Evolutionary conservation across 53 echinoderm and acorn worm species (phyloP), one percentile per base, ranked within the genome.

Genomic region (Holothuria scabra): DNA sequence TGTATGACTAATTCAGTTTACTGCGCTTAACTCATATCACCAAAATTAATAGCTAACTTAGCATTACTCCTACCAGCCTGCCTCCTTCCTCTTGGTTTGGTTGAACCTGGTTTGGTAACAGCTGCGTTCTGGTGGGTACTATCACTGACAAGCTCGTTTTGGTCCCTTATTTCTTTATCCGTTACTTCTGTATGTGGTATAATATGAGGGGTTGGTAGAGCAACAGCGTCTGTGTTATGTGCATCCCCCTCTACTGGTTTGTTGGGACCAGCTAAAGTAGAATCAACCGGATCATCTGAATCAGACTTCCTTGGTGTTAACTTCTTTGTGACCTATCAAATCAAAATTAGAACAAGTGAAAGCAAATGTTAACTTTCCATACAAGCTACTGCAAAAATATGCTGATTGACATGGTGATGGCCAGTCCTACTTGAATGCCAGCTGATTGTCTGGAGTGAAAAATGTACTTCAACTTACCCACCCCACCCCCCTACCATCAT

Each of bases 31-130:
- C 48, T 13, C 48, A 8, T 48, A 48, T 61, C 80, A 26, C 81
- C 81, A 62, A 81, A 81, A 62, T 81, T 81, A 24, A 81, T 81
- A n/a, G 81, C 81, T 12, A 81, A 35, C 30, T 81, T 81, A 25
- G 81, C 81, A 20, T 28, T 28, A 19, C 76, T 56, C 30, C 56
- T 76, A 55, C 28, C 56, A 13, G 55, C 76, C 46, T 76, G 76
- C 56, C 76, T 56, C 28, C 76, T 5, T 24, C 76, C 76, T 16
- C 76, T 12, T 30, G 76, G 13, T 31, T 56, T 55, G 8, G n/a
- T 46, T 37, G 37, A 14, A 1, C 74, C 44, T 34, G 20, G 20
- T 25, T 16, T 46, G 35, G 46, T 1, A 26, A 26, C 24, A 2
- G 25, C 38, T 37, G 48, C 46, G 19, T 41, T 19, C 28, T n/a